Conservation (phyloP, 2,797 vertebrate species). For the Bradypodion ventrale region DNA sequence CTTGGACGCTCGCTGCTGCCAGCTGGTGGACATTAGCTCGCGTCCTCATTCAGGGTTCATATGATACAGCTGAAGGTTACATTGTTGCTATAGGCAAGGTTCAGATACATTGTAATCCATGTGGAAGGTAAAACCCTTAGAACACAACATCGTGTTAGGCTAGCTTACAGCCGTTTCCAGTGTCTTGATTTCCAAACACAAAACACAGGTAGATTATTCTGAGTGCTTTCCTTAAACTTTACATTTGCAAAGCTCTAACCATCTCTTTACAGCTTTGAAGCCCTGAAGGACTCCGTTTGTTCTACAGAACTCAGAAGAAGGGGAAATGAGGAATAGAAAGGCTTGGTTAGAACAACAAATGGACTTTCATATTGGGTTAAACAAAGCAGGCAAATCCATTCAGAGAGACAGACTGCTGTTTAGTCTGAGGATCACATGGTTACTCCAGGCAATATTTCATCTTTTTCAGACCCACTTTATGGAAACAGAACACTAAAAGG, state of each 20-base stretch:
- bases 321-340: constrained; percentile 48
- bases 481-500: not conserved
- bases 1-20: no score
- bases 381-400: constrained; percentile 39
- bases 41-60: no score
- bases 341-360: constrained; percentile 54
- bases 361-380: constrained; percentile 44
- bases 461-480: constrained; percentile 14
- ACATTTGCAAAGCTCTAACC: not conserved
- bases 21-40: no score
- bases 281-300: constrained; percentile 17
- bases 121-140: no score
- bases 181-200: no score
- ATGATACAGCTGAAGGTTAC: no score
- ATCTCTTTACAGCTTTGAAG: constrained; percentile 28
- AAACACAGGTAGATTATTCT: constrained; percentile 7
- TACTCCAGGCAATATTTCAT: constrained; percentile 20
- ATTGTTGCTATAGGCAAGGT: no score
- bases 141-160: no score
- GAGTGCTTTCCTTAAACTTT: constrained; percentile 43
- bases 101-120: no score
- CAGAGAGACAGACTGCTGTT: constrained; percentile 36
- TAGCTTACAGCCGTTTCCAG: no score
- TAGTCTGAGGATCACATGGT: constrained; percentile 31
- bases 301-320: rapidly evolving